Conservation (phyloP, 2,797 vertebrate species). For the Mionectes olivaceus region DNA sequence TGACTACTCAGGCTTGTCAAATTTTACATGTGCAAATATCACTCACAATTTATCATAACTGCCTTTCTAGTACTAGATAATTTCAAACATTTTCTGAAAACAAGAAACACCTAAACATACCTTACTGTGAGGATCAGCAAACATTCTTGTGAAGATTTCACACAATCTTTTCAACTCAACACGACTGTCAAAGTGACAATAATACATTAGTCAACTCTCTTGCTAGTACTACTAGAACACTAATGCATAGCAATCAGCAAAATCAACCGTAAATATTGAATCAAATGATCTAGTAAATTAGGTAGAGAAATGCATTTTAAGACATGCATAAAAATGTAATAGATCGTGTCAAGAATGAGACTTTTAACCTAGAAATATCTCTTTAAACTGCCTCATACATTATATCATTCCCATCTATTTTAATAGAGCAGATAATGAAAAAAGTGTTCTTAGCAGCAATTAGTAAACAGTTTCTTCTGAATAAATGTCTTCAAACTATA, state of each 20-base stretch:
- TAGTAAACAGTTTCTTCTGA: neutral
- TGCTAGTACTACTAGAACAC: neutral
- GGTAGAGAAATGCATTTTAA: neutral
- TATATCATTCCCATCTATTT: neutral
- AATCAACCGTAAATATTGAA: neutral
- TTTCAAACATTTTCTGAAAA: neutral
- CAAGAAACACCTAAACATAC: conserved; percentile 77
- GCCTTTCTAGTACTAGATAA: neutral
- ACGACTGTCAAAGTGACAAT: conserved; percentile 84
- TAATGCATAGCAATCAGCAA: neutral
- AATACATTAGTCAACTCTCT: conserved; percentile 17
- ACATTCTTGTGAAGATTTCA: conserved; percentile 99
- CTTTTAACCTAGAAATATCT: neutral
- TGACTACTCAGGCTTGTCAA: neutral
- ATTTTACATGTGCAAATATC: neutral
- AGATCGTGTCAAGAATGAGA: neutral
- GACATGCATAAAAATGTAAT: neutral
- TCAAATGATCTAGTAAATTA: neutral
- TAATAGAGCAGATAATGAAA: neutral
- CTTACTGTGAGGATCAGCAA: conserved; percentile 99
- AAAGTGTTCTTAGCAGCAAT: neutral
- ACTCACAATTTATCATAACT: neutral
- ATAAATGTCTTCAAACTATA: neutral
- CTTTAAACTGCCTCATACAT: neutral
- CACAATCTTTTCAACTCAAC: conserved; percentile 97